Conservation (phyloP, 2,113 vertebrate genomes). For the Sander lucioperca region DNA sequence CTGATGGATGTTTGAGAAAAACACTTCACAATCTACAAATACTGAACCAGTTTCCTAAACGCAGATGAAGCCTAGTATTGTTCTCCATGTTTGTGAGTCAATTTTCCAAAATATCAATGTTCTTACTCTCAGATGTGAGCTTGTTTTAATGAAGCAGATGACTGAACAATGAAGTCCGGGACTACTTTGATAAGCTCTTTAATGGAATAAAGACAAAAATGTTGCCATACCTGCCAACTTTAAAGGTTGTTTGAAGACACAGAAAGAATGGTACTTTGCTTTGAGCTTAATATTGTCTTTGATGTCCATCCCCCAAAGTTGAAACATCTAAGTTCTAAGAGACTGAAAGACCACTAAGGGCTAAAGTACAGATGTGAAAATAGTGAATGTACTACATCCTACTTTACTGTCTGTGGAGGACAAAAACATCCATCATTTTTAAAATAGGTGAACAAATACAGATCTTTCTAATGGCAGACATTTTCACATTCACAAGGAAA, state of each 20-base stretch:
- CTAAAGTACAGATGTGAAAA: conserved; percentile 38
- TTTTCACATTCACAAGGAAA: neutral
- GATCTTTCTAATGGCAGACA: neutral
- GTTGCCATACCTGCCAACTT: conserved; percentile 16
- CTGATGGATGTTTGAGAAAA: conserved; percentile 54
- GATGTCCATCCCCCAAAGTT: neutral
- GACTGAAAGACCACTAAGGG: neutral
- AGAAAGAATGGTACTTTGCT: neutral
- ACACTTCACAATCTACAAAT: conserved; percentile 61
- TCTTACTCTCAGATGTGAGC: conserved; percentile 24
- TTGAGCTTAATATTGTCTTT: neutral
- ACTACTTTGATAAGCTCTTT: neutral
- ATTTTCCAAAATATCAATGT: conserved; percentile 20
- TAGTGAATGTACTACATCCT: conserved; percentile 34
- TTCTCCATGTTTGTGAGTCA: conserved; percentile 23
- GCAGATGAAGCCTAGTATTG: conserved; percentile 29
- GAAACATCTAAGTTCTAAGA: neutral
- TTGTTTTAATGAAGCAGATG: conserved; percentile 26
- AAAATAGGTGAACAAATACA: neutral
- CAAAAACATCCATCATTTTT: conserved; percentile 24
- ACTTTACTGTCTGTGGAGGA: conserved; percentile 29
- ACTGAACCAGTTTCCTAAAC: conserved; percentile 26
- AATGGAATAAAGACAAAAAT: conserved; percentile 1
- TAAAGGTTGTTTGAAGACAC: conserved; percentile 14
- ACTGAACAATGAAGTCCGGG: neutral